A percentile compares a stretch with the other conserved stretches of the same genome.
Evolutionary conservation across 2,888 invertebrate genomes (phyloP).

Genomic region (Belgica antarctica): DNA sequence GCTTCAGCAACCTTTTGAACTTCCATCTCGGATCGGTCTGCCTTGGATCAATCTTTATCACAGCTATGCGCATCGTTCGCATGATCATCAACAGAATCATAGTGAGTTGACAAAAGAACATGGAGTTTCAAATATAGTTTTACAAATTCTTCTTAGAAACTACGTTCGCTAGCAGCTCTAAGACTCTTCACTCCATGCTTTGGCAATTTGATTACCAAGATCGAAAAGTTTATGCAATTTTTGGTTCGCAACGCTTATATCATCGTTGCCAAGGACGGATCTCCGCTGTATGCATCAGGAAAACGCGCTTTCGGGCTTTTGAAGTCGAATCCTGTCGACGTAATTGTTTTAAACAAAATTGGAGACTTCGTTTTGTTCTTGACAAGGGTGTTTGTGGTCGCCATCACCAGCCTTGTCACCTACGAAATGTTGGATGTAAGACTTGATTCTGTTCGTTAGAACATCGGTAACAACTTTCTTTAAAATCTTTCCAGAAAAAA

Average conservation of each 20-base stretch:
- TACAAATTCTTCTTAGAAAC: too few species aligned
- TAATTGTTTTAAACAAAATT: slow-evolving; percentile 72
- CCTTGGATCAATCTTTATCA: slow-evolving; percentile 72
- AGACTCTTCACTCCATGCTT: too few species aligned
- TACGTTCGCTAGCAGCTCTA: too few species aligned
- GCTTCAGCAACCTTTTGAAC: slow-evolving; percentile 57
- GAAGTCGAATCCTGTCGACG: slow-evolving; percentile 63
- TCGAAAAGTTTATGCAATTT: slow-evolving; percentile 64
- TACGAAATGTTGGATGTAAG: slow-evolving; percentile 56
- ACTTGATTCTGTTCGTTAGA: slow-evolving; percentile 50
- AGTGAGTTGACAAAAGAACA: slow-evolving; percentile 46
- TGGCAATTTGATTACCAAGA: slow-evolving; percentile 57
- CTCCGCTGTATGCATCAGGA: slow-evolving; percentile 64
- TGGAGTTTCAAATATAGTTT: slow-evolving; percentile 34
- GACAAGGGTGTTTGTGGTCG: slow-evolving; percentile 65
- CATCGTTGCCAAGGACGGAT: slow-evolving; percentile 64
- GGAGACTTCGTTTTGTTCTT: slow-evolving; percentile 70
- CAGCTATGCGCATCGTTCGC: slow-evolving; percentile 66
- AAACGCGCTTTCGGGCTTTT: slow-evolving; percentile 63
- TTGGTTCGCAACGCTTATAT: slow-evolving; percentile 70
- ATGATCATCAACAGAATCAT: slow-evolving; percentile 52
- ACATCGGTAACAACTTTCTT: too few species aligned
- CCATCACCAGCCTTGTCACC: slow-evolving; percentile 62
- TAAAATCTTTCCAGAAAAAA: background rate
- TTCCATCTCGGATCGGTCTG: slow-evolving; percentile 77